Base-by-base conservation (phyloP, 2,797 vertebrate species). In the Clangula hyemalis region DNA sequence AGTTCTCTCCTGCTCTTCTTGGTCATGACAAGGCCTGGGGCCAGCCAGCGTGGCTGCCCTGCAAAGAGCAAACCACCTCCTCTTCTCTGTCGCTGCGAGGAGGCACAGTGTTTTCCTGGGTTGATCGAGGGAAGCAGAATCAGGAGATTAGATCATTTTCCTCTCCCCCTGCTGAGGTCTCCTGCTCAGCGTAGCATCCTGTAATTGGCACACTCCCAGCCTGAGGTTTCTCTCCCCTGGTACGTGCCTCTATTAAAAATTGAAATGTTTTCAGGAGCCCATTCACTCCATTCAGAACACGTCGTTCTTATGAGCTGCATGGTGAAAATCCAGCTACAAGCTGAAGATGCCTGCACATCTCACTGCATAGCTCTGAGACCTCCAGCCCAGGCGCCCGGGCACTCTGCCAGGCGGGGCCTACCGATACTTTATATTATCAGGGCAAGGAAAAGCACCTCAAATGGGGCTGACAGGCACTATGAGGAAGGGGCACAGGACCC, bases 231-330 rank as follows among this genome's bases (percentile, higher is more conserved):
- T 62, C 28, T 82, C 51, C 74, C 39, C 49, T 54, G 19, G 54
- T n/a, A 69, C n/a, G 81, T 39, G 84, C n/a, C 16, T 28, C 54
- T 27, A 69, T 39, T 43, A 81, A 94, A 89, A 86, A 75, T 20
- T 2, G 6, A 36, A 24, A 49, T 28, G 13, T 39, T 72, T 87
- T 45, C 58, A 28, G 73, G 68, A 87, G 27, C 4, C 20, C 16
- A 9, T 66, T 80, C 66, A 58, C 17, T 66, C 43, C 38, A 24
- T 5, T 58, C 64, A 53, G 70, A 91, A 58, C 43, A 62, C 25
- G n/a, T 39, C 43, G n/a, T 27, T 81, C 3, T 1, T 36, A 65
- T 3, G 25, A 60, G 47, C 51, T 7, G 0, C 34, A 71, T 4
- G 4, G 43, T 10, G 21, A 41, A 86, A 84, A 38, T 66, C 28